Evolutionary conservation across 2,113 vertebrate species (phyloP), one percentile per base, ranked within the genome.

Genomic region (Toxotes jaculatrix): DNA sequence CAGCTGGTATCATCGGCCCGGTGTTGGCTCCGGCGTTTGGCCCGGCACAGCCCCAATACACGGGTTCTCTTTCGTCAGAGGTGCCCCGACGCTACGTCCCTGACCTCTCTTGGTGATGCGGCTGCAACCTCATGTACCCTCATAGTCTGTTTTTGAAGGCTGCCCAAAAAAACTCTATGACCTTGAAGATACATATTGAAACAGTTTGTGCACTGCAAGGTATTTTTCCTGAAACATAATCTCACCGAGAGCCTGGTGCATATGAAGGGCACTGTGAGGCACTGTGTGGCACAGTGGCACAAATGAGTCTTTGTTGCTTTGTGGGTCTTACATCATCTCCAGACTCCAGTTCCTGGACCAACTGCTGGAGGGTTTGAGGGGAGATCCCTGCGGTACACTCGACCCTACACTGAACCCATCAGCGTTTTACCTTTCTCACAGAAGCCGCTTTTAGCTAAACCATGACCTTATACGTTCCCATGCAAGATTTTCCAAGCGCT

Each of bases 281-380:
- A 43, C 55, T n/a, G 53, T 67, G 64, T 73, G 77, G 80, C 74
- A 90, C 75, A 13, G 79, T 82, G 79, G 78, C 77, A 92, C 89
- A 93, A 89, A 72, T 68, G 32, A 70, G 32, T 59, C 90, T 90
- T 91, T 93, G 87, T 76, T 86, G 79, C 74, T 43, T 81, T 64
- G 62, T 43, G 65, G 80, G 47, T 77, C 85, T 89, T 84, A 80
- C 87, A 86, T 90, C 89, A 91, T 70, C 61, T 69, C 55, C 72
- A 82, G 82, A 80, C 82, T 89, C n/a, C 57, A 36, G 62, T 17
- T 79, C 63, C 64, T 65, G 71, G 75, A 57, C 67, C 13, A 51
- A 31, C 59, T 57, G 66, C 74, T 59, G 62, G 23, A 78, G 63
- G 60, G 47, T 63, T 75, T 60, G 61, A n/a, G 34, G 42, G 64